Base-by-base conservation (phyloP, 1,140 invertebrate species). In the Maconellicoccus hirsutus region DNA sequence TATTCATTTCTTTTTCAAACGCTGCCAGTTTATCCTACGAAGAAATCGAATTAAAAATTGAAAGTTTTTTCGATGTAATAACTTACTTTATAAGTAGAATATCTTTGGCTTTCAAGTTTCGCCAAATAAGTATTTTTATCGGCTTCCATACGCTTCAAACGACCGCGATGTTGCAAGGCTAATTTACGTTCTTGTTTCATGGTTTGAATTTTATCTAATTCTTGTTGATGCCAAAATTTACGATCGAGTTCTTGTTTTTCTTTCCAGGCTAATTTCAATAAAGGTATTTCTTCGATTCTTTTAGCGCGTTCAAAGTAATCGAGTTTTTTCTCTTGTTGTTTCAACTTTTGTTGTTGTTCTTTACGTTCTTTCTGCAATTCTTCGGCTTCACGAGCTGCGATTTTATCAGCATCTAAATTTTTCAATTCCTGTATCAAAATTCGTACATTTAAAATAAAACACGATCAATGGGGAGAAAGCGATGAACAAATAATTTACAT, bases 221-320 rank as follows among this genome's bases (percentile, higher is more conserved):
- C 95, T 76, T 94, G 89, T 71, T 92, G 86, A 74, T 96, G 91
- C 94, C 94, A 98, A 77, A 94, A 89, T 19, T 90, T 85, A 74
- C 87, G 87, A 74, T 82, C 80, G 2, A 25, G 6, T 66, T 66
- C 61, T 75, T 89, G 87, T 73, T 93, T 93, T 75, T 95, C 89
- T 71, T 93, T 90, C 76, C 93, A 83, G 59, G 87, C 87, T 77
- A 94, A 89, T 76, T 94, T 85, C 38, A 98, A 81, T 0, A 96
- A 78, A 0, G 95, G 93, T 74, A 98, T 93, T 81, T 98, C 96
- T 78, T 96, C 93, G 61, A 94, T 77, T 4, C 95, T 85, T 77
- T 96, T 97, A 1, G 96, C 95, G 73, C 96, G 83, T 77, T 96
- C 94, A 75, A 94, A 86, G 79, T 97, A 94, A 80, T 97, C 94